These are phyloP conservation scores for Sphyrna mokarran DNA, from an alignment of 2,113 vertebrate species.

Conservation along the genomic window DNA sequence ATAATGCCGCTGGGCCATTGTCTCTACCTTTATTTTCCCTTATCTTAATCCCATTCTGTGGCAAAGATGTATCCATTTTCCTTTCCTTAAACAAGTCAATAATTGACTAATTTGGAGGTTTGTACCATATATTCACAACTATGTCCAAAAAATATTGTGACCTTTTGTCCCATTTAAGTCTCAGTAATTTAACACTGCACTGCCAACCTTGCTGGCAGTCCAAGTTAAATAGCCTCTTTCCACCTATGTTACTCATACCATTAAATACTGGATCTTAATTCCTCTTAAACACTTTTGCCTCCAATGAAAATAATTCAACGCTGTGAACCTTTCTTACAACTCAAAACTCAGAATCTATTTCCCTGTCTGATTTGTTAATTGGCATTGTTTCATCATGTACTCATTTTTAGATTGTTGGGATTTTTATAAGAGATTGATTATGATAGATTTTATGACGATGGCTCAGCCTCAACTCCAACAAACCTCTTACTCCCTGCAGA, in stretches of 20 bases:
- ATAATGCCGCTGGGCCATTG: too few relatives aligned
- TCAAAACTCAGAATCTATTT: not conserved
- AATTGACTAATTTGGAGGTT: not conserved
- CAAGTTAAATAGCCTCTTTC: constrained; percentile 8
- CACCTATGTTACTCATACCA: too few relatives aligned
- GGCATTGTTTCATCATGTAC: not conserved
- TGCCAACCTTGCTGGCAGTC: not conserved
- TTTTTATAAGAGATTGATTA: not conserved
- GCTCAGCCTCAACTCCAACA: not conserved
- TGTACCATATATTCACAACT: not conserved
- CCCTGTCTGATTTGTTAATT: not conserved
- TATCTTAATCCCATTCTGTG: not conserved
- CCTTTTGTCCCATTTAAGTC: not conserved
- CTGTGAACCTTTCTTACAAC: not conserved
- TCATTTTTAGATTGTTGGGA: not conserved
- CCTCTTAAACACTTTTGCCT: not conserved
- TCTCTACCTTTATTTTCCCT: not conserved
- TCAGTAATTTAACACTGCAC: not conserved
- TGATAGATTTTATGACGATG: too few relatives aligned
- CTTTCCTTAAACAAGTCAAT: not conserved
- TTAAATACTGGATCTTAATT: not conserved
- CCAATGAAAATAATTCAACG: not conserved
- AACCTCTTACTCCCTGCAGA: not conserved
- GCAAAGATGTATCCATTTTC: not conserved
- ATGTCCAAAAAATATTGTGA: not conserved